phyloP scores from a whole-genome alignment of 1,140 invertebrate species.

The Drosophila kanapiae region DNA sequence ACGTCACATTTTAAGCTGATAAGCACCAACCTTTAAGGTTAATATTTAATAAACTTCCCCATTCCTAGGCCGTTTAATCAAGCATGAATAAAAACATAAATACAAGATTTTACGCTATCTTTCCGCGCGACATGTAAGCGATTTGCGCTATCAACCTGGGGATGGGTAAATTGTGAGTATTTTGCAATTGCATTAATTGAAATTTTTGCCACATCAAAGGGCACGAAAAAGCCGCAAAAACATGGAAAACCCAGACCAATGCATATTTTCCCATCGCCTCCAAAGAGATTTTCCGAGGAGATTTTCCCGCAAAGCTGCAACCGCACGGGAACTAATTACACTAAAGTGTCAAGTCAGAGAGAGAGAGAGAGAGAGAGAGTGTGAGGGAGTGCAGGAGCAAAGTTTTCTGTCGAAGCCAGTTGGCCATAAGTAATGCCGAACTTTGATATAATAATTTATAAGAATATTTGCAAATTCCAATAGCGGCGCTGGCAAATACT shows the following conservation, averaged over 20 bases:
- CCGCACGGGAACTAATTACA: constrained; percentile 45
- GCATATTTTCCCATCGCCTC: constrained; percentile 3
- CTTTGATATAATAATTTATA: constrained; percentile 63
- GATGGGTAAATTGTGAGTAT: constrained; percentile 15
- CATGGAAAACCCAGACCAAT: constrained; percentile 5
- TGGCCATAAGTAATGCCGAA: constrained; percentile 51
- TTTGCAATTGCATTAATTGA: constrained; percentile 68
- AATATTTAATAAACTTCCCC: background rate
- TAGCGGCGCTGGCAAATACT: constrained; percentile 43
- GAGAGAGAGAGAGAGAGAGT: background rate
- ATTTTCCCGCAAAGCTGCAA: constrained; percentile 26
- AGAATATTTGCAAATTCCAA: constrained; percentile 62
- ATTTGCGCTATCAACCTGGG: background rate
- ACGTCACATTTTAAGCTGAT: background rate
- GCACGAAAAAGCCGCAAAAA: constrained; percentile 43
- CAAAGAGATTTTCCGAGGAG: constrained; percentile 7
- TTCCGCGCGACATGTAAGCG: background rate
- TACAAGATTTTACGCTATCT: background rate
- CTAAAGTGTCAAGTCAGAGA: constrained; percentile 47
- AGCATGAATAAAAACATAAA: constrained; percentile 14
- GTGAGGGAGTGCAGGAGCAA: background rate
- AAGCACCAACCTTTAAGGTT: background rate
- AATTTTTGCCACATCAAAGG: constrained; percentile 67
- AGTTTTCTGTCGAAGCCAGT: constrained; percentile 32
- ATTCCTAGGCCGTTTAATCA: constrained; percentile 8